Evolutionary conservation across 2,888 invertebrate species (phyloP).

Genomic region (Allolobophora icterica): DNA sequence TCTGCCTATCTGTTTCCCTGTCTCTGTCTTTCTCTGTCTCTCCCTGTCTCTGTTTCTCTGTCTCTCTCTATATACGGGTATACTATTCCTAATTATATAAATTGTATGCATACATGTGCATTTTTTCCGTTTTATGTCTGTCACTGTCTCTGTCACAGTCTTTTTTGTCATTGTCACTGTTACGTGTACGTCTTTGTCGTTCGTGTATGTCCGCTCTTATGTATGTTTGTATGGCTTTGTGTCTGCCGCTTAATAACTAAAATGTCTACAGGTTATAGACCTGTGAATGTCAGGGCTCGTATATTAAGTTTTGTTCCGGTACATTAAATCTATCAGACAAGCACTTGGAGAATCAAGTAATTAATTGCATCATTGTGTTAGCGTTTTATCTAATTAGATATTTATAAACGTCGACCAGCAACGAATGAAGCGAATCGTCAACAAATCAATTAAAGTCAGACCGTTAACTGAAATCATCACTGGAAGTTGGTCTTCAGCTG

Average conservation of each 20-base stretch:
- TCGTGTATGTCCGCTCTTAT: not conserved
- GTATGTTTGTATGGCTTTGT: not conserved
- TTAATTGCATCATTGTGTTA: not conserved
- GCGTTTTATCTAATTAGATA: not conserved
- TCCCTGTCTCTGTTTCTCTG: too few species aligned
- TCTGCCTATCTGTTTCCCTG: too few species aligned
- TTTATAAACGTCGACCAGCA: not conserved
- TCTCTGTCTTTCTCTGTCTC: too few species aligned
- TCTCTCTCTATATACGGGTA: too few species aligned
- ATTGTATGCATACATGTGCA: too few species aligned
- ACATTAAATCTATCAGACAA: not conserved
- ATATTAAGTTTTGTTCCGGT: not conserved
- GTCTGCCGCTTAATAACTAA: not conserved
- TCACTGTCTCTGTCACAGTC: not conserved
- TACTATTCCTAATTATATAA: too few species aligned
- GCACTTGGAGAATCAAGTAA: not conserved
- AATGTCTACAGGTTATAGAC: not conserved
- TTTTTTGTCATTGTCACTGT: not conserved
- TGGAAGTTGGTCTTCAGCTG: not conserved
- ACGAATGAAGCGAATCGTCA: not conserved
- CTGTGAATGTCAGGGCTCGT: not conserved
- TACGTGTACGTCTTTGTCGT: not conserved
- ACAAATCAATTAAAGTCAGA: not conserved
- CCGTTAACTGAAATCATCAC: not conserved
- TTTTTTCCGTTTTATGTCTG: too few species aligned